Percentiles rank a stretch among this genome's conserved stretches.
Evolutionary conservation across 2,113 vertebrate species (phyloP).

Genomic region (Formicarius rufipectus): DNA sequence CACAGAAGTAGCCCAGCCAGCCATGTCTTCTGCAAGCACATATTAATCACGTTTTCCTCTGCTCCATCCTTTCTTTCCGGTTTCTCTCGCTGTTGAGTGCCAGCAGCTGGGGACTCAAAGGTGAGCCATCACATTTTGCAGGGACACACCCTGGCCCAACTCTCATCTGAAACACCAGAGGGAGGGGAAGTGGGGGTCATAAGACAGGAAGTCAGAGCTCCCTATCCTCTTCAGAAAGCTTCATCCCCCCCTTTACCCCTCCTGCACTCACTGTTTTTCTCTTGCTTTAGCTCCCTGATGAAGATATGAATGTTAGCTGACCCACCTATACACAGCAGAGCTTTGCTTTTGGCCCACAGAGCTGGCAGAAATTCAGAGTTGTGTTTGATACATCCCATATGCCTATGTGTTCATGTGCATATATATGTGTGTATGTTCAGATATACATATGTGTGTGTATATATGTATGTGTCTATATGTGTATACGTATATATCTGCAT

Average conservation of each 20-base stretch:
- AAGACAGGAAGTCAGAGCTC: not conserved
- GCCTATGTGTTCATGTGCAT: not conserved
- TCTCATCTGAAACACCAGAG: not conserved
- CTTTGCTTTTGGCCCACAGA: slow-evolving; percentile 55
- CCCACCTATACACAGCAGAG: not conserved
- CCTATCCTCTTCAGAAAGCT: not conserved
- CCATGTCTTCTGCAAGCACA: not conserved
- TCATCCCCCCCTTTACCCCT: not conserved
- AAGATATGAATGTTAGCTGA: slow-evolving; percentile 24
- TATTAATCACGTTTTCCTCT: slow-evolving; percentile 66
- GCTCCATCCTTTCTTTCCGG: slow-evolving; percentile 17
- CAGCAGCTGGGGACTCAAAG: slow-evolving; percentile 47
- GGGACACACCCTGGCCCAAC: not conserved
- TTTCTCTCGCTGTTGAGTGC: slow-evolving; percentile 15
- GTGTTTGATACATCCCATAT: not conserved
- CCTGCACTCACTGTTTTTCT: not conserved
- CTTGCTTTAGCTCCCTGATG: slow-evolving; percentile 23
- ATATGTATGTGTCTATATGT: not conserved
- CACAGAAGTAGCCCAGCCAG: not conserved
- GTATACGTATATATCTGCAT: not conserved
- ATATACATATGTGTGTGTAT: not conserved
- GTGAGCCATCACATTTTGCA: not conserved
- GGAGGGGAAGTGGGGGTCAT: not conserved
- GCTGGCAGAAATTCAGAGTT: slow-evolving; percentile 37
- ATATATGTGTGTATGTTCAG: not conserved